Base-by-base conservation (phyloP, 2,888 invertebrate genomes). In the Meteorus colon region DNA sequence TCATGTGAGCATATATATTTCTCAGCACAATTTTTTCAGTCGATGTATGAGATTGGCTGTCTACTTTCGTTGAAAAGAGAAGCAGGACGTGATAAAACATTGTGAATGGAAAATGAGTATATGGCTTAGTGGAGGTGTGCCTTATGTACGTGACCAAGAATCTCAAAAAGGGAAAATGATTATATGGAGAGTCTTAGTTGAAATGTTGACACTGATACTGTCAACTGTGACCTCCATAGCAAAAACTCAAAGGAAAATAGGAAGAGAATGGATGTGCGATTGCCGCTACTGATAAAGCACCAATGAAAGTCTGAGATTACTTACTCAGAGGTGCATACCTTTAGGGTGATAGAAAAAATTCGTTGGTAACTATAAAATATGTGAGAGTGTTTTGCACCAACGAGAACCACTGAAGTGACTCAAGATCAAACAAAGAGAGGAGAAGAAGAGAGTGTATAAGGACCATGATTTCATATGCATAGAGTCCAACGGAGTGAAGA, bases 401-500 rank as follows among this genome's bases (percentile, higher is more conserved):
- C 19, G 55, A 19, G 19, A 55, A 55, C 55, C 55, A 34, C 34
- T 65, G 37, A 19, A 65, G 55, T 8, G 8, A 55, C 55, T 4
- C 10, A 10, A 55, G 55, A 55, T 55, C 55, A 55, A 55, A 55
- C 55, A 55, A 4, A 55, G 4, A 19, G n/a, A 65, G 65, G n/a
- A 19, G 37, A 29, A 31, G 16, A 62, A 68, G 31, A 31, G 71
- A 66, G 45, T 71, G 67, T 68, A 69, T 80, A 70, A 80, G 76
- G 78, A 77, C 78, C 81, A 84, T 84, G 81, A 84, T 86, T 81
- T 81, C 77, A 73, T 82, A 85, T 85, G 80, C 82, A 84, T 84
- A 81, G 79, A 82, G 80, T 79, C 80, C 76, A 78, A 63, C 66
- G 51, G 6, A 66, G 41, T 41, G 41, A n/a, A 66, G 27, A 37